Conservation (phyloP, 2,888 invertebrate species). For the Conchocele bisecta region DNA sequence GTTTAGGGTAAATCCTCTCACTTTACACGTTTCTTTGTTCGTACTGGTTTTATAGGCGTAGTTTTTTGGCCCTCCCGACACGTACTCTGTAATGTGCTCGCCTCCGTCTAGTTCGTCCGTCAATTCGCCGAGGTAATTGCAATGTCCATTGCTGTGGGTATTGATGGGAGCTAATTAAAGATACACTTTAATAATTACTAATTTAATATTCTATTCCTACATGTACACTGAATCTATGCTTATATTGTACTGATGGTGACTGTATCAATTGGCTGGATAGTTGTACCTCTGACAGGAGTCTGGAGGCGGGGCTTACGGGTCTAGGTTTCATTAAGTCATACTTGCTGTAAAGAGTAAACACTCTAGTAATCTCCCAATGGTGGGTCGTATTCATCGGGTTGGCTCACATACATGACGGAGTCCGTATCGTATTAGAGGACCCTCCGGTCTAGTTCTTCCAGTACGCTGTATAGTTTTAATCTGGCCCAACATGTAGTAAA, state of each 20-base stretch:
- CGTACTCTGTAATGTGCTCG: conserved; percentile 58
- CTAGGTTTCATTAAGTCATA: no score
- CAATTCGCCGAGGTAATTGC: conserved; percentile 37
- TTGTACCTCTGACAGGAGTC: no score
- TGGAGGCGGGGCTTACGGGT: no score
- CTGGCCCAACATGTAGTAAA: conserved; percentile 41
- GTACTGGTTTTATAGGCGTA: conserved; percentile 70
- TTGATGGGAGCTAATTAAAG: no score
- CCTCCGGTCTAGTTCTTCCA: conserved; percentile 23
- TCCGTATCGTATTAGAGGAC: conserved; percentile 76
- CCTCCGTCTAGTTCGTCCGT: conserved; percentile 54
- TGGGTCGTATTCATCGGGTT: conserved; percentile 20
- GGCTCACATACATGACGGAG: conserved; percentile 71
- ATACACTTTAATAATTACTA: no score
- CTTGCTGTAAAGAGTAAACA: no score
- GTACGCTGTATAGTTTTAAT: conserved; percentile 37
- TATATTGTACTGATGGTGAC: no score
- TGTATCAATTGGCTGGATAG: no score
- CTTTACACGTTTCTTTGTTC: conserved; percentile 60
- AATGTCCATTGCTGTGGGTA: no score
- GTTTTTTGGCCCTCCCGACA: conserved; percentile 79
- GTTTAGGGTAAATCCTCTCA: conserved; percentile 66
- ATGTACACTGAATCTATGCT: no score
- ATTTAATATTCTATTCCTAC: no score
- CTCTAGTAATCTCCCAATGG: conserved; percentile 23